Conservation (phyloP, 2,797 vertebrate genomes). For the Myotis planiceps region DNA sequence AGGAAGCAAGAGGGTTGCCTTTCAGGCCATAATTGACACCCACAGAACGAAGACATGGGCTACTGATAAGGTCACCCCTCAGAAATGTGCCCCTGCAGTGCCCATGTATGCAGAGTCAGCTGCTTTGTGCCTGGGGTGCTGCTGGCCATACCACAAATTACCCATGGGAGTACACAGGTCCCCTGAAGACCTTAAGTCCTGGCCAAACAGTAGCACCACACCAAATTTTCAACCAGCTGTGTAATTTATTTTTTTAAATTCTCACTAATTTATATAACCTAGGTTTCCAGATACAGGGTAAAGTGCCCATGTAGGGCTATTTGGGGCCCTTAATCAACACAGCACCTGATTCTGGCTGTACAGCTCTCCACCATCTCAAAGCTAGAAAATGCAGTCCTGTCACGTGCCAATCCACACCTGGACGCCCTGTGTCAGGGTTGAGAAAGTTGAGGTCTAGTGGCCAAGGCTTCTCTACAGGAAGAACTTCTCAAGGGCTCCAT, state of each 20-base stretch:
- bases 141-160: background rate
- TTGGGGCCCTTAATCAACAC: background rate
- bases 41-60: background rate
- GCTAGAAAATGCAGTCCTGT: background rate
- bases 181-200: background rate
- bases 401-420: background rate
- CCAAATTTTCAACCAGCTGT: background rate
- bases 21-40: background rate
- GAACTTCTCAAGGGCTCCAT: background rate
- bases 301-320: background rate
- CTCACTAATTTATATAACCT: background rate
- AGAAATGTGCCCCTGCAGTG: background rate
- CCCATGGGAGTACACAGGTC: background rate
- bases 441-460: background rate
- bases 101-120: background rate
- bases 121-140: background rate
- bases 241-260: background rate
- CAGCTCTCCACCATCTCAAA: background rate
- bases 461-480: background rate
- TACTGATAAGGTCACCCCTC: background rate
- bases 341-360: background rate
- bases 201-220: background rate
- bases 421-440: background rate
- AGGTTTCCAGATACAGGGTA: background rate
- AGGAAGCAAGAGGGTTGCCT: background rate